Conservation (phyloP, 2,113 vertebrate genomes). For the Sprattus sprattus region DNA sequence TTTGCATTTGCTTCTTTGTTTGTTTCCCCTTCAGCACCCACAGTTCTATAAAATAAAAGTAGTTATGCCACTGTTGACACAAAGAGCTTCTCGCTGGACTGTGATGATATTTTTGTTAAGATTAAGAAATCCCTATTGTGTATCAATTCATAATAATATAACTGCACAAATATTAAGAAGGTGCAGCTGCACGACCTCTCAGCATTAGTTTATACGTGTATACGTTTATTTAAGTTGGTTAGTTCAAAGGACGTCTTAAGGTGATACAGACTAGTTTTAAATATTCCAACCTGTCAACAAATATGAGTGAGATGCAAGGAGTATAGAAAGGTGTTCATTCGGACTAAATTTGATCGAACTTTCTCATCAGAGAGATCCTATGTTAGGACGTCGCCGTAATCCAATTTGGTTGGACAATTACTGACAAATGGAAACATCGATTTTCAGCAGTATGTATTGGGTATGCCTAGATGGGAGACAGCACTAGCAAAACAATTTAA, state of each 20-base stretch:
- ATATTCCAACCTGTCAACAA: not conserved
- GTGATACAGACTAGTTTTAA: not conserved
- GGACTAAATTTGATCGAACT: not conserved
- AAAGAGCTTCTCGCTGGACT: not conserved
- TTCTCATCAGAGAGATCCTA: not conserved
- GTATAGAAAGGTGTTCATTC: not conserved
- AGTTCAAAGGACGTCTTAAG: not conserved
- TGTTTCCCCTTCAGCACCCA: not conserved
- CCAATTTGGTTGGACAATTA: not conserved
- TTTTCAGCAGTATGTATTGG: not conserved
- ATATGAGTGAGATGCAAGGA: too few species aligned
- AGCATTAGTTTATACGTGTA: too few species aligned
- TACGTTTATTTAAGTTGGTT: not conserved
- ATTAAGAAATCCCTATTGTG: not conserved
- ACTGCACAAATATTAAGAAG: too few species aligned
- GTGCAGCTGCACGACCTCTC: too few species aligned
- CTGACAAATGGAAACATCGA: too few species aligned
- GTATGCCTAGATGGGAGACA: not conserved
- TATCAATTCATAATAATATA: not conserved
- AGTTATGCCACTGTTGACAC: not conserved
- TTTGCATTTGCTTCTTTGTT: not conserved
- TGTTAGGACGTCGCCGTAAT: too few species aligned
- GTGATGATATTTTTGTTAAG: not conserved
- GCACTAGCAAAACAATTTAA: not conserved
- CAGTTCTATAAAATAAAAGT: not conserved